A percentile compares a stretch with the other conserved stretches of the same genome.
Conservation (phyloP, 2,797 vertebrate species). For the Leucoraja ocellata region DNA sequence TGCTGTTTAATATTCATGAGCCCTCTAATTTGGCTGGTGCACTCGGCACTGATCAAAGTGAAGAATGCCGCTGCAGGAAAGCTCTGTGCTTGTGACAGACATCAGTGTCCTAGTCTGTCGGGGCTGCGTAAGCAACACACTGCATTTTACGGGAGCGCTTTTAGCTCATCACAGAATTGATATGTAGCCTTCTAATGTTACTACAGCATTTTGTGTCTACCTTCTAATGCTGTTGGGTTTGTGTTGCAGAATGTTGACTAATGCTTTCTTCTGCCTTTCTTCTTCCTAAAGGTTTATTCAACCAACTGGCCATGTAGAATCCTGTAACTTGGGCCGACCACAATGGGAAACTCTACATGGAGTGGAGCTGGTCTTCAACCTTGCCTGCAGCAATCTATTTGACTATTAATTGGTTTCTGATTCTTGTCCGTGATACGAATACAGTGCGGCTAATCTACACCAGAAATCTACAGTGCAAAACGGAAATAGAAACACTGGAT, state of each 20-base stretch:
- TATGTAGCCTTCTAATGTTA: background rate
- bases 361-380: slow-evolving; percentile 82
- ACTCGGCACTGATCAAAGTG: slow-evolving; percentile 48
- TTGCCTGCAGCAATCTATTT: slow-evolving; percentile 64
- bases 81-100: slow-evolving; percentile 43
- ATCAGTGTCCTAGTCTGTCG: slow-evolving; percentile 40
- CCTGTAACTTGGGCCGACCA: slow-evolving; percentile 60
- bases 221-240: too few relatives aligned
- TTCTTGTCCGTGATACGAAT: background rate
- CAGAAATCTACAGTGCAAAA: slow-evolving; percentile 23
- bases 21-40: slow-evolving; percentile 52
- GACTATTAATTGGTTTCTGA: slow-evolving; percentile 51
- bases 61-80: slow-evolving; percentile 43
- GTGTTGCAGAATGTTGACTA: background rate
- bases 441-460: background rate
- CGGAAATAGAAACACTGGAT: slow-evolving; percentile 18
- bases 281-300: slow-evolving; percentile 69
- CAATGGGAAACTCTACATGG: slow-evolving; percentile 85
- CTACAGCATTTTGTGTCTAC: background rate
- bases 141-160: background rate
- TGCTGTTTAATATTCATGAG: slow-evolving; percentile 58
- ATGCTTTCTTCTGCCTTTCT: slow-evolving; percentile 44
- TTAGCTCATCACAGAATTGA: background rate
- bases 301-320: slow-evolving; percentile 90
- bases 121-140: slow-evolving; percentile 9